A percentile compares a stretch with the other conserved stretches of the same genome.
These are phyloP conservation scores for Pseudolaguvia tuberculata DNA, from an alignment of 2,113 vertebrate species.

Conservation along the genomic window DNA sequence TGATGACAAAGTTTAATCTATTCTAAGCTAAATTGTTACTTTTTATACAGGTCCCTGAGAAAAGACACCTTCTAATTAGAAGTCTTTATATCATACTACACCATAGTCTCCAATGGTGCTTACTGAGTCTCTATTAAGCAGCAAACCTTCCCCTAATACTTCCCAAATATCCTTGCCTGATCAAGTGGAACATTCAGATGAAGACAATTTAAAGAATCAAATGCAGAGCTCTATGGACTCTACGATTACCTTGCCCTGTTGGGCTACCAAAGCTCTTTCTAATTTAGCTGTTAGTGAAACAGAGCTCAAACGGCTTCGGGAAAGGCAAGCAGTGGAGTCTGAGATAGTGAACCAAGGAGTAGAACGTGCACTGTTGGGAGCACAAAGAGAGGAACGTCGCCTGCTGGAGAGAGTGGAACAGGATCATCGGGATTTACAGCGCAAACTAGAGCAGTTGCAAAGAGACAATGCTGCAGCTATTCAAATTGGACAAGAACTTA, in stretches of 20 bases:
- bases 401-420: constrained; percentile 70
- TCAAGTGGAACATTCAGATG: constrained; percentile 37
- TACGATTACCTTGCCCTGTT: constrained; percentile 52
- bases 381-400: constrained; percentile 63
- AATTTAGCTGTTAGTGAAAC: constrained; percentile 60
- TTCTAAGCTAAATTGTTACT: too few relatives aligned
- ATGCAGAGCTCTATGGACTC: neutral
- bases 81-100: neutral
- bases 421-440: constrained; percentile 64
- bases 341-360: constrained; percentile 56
- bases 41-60: constrained; percentile 22
- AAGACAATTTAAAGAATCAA: constrained; percentile 36
- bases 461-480: constrained; percentile 62
- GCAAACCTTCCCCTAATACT: constrained; percentile 37
- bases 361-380: constrained; percentile 65
- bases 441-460: constrained; percentile 64
- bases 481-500: constrained; percentile 57
- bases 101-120: constrained; percentile 48
- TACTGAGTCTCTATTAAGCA: constrained; percentile 46
- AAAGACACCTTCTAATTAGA: constrained; percentile 10
- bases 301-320: constrained; percentile 57
- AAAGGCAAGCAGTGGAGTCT: constrained; percentile 54
- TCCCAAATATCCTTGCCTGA: constrained; percentile 43
- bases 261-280: constrained; percentile 57
- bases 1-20: too few relatives aligned